Evolutionary conservation across 1,140 invertebrate genomes (phyloP), one percentile per base, ranked within the genome.

Genomic region (Trachymyrmex cornetzi): DNA sequence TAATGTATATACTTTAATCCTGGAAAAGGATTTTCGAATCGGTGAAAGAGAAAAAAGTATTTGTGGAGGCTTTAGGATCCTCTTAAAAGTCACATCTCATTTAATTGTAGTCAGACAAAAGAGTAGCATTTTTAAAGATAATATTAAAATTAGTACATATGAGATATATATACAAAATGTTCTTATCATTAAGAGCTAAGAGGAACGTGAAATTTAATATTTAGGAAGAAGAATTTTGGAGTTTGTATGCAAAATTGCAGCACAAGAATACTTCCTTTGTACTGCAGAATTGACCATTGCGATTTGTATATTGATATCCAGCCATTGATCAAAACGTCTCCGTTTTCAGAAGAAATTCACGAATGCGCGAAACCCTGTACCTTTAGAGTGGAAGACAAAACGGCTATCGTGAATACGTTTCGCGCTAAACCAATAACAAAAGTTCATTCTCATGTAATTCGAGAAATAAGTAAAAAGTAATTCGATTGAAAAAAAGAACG

Each of bases 401-500:
- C 27, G 27, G 16, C 22, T 71, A 53, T 71, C 22, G 50, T 34
- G 66, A 81, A 71, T 61, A 61, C 63, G 16, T 74, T 30, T 16
- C 30, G 1, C 27, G 50, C 38, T n/a, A 48, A 34, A 27, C 7
- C n/a, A 24, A n/a, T 30, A 74, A 82, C n/a, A 74, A 84, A 84
- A 74, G 2, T 11, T 11, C 12, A 50, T 30, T 38, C 19, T 44
- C 27, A 7, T 44, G 69, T 61, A 74, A 74, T 74, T 24, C 24
- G 80, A 63, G 80, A 48, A 84, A 74, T 74, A 50, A 84, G n/a
- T 84, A 27, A 48, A 80, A 84, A 74, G 71, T 57, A 72, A n/a
- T 84, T 63, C 7, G 16, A 61, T 84, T 63, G n/a, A 63, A 84
- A 74, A 84, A 55, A 38, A 2, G 1, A 38, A 50, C 19, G 14